These are phyloP conservation scores for Odobenus rosmarus DNA, from an alignment of 2,113 vertebrate genomes.

Conservation along the genomic window DNA sequence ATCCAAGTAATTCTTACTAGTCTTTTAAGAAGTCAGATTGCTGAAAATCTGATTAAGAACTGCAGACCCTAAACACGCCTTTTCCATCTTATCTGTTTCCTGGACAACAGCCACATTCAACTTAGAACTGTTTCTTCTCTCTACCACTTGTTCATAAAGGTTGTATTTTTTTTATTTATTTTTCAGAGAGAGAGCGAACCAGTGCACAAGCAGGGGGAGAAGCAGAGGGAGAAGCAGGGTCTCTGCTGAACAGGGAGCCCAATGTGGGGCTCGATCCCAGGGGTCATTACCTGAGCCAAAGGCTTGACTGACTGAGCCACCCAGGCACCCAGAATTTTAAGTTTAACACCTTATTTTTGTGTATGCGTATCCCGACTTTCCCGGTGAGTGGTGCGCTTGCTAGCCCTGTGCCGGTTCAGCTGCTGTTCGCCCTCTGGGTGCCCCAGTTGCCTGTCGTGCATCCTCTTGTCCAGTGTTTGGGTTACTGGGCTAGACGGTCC, in stretches of 20 bases:
- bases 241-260: not conserved
- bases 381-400: rapidly evolving
- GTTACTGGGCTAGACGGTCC: too few relatives aligned
- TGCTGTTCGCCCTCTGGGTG: rapidly evolving
- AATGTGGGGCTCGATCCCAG: not conserved
- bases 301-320: not conserved
- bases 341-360: not conserved
- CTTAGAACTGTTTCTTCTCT: not conserved
- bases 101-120: not conserved
- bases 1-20: not conserved
- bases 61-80: not conserved
- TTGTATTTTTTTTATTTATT: not conserved
- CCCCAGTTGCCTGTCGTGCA: too few relatives aligned
- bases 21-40: not conserved
- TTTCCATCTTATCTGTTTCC: not conserved
- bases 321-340: not conserved
- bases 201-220: not conserved
- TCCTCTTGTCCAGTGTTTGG: not conserved
- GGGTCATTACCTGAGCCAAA: not conserved
- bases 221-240: not conserved
- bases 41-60: not conserved
- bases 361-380: not conserved
- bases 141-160: not conserved
- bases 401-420: rapidly evolving
- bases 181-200: not conserved